Conservation (phyloP, 2,888 invertebrate genomes). For the Limenitis camilla region DNA sequence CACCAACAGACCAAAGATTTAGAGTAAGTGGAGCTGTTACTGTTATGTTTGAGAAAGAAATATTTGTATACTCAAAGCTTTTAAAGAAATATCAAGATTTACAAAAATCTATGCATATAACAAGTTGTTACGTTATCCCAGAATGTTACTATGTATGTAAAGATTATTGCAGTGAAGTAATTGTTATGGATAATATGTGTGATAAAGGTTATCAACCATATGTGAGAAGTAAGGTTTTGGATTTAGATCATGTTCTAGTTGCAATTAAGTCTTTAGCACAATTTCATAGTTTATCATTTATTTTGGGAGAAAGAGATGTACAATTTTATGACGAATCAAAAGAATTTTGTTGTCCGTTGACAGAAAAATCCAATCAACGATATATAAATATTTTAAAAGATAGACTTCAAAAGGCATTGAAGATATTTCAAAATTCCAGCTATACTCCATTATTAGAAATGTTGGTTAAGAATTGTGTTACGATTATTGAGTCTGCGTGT, state of each 20-base stretch:
- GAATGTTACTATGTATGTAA: slow-evolving; percentile 44
- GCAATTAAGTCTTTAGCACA: slow-evolving; percentile 48
- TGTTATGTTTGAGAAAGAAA: slow-evolving; percentile 51
- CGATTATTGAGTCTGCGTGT: slow-evolving; percentile 34
- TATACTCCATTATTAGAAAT: slow-evolving; percentile 39
- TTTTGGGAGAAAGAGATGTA: slow-evolving; percentile 36
- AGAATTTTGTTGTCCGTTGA: slow-evolving; percentile 46
- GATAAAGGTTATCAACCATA: slow-evolving; percentile 43
- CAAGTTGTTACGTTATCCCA: slow-evolving; percentile 38
- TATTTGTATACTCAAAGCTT: slow-evolving; percentile 49
- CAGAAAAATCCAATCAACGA: slow-evolving; percentile 41
- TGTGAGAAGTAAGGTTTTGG: slow-evolving; percentile 39
- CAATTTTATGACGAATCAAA: slow-evolving; percentile 37
- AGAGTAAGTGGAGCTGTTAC: slow-evolving; percentile 60
- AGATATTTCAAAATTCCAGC: slow-evolving; percentile 39
- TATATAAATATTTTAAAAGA: slow-evolving; percentile 51
- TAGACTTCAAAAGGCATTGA: slow-evolving; percentile 49
- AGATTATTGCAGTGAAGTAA: slow-evolving; percentile 50
- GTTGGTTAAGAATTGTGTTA: slow-evolving; percentile 38
- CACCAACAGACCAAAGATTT: slow-evolving; percentile 55
- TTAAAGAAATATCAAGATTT: slow-evolving; percentile 39
- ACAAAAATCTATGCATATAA: slow-evolving; percentile 28
- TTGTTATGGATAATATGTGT: slow-evolving; percentile 56
- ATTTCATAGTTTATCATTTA: slow-evolving; percentile 57
- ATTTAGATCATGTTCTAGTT: slow-evolving; percentile 44